phyloP scores from a whole-genome alignment of 2,797 vertebrate genomes.

The Phataginus tetradactyla region DNA sequence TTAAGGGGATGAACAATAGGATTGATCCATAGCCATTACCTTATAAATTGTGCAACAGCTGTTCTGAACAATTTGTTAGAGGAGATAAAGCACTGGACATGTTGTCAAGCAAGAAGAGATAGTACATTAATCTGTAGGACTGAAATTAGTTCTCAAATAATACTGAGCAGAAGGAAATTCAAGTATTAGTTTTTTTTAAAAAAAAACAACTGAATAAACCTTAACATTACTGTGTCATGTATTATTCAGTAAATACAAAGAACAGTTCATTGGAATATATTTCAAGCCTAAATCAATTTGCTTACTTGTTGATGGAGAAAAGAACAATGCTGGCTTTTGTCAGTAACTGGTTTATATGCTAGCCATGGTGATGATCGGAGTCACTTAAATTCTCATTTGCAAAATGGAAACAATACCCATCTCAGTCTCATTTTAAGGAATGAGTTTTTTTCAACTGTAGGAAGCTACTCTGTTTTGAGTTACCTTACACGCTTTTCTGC shows the following conservation, averaged over 20 bases:
- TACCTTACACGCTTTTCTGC: neutral
- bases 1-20: conserved; percentile 41
- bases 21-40: neutral
- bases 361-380: neutral
- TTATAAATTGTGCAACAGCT: neutral
- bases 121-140: neutral
- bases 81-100: neutral
- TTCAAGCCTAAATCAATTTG: neutral
- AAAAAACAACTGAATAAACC: neutral
- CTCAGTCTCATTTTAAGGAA: neutral
- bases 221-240: neutral
- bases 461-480: neutral
- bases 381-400: neutral
- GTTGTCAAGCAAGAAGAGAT: neutral
- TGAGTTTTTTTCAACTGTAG: neutral
- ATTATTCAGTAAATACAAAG: neutral
- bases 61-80: conserved; percentile 56
- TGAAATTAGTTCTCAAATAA: neutral
- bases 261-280: neutral
- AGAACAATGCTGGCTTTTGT: neutral
- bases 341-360: neutral
- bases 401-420: neutral
- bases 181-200: neutral
- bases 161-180: neutral
- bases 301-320: neutral